These are phyloP conservation scores for Sylvietta virens DNA, from an alignment of 2,113 vertebrate genomes.

Conservation along the genomic window DNA sequence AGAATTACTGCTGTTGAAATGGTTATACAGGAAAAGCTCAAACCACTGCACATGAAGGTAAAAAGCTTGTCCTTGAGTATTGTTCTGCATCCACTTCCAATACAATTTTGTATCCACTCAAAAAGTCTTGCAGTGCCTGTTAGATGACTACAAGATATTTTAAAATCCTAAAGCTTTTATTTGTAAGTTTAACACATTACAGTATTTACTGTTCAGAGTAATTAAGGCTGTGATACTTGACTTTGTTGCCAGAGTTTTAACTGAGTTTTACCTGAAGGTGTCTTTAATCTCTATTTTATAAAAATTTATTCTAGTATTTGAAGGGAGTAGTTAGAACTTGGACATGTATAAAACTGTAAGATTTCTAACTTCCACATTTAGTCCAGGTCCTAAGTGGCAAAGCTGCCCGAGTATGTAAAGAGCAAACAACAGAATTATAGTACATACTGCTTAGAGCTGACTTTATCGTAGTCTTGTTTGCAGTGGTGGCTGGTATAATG, in stretches of 20 bases:
- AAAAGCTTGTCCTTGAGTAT: background rate
- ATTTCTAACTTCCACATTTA: background rate
- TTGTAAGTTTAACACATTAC: background rate
- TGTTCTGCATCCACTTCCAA: background rate
- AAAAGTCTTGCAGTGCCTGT: background rate
- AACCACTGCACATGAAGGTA: background rate
- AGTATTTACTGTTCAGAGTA: background rate
- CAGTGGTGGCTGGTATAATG: background rate
- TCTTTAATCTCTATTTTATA: background rate
- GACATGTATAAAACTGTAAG: background rate
- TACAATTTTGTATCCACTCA: background rate
- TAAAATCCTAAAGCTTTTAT: background rate
- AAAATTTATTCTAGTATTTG: background rate
- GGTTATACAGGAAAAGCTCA: background rate
- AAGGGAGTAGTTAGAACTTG: background rate
- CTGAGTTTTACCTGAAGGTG: background rate
- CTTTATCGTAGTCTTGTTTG: background rate
- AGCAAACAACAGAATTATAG: background rate
- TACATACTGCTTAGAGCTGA: background rate
- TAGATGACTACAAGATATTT: background rate
- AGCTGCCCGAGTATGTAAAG: background rate
- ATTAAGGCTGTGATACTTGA: background rate
- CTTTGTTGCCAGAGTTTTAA: background rate
- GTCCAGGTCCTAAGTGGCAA: background rate
- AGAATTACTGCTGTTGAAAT: background rate